Conservation (phyloP, 2,113 vertebrate genomes). For the Eidolon helvum region DNA sequence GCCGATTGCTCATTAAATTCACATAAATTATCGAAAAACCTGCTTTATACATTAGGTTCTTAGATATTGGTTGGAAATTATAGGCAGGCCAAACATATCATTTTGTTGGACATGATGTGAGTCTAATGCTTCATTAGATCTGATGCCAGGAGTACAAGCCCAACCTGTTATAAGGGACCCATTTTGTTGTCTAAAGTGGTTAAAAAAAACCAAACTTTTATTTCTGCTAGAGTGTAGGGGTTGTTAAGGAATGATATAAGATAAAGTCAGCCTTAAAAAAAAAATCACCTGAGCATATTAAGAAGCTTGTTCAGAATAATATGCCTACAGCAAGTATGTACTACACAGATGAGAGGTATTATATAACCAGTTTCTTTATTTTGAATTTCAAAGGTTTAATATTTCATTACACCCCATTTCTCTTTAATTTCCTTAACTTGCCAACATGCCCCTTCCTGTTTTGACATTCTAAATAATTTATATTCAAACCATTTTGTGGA, state of each 20-base stretch:
- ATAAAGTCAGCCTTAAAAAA: background rate
- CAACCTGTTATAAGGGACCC: background rate
- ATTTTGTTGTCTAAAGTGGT: background rate
- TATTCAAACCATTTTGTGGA: constrained; percentile 10
- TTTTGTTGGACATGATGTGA: constrained; percentile 1
- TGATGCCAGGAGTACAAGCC: background rate
- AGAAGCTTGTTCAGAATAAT: background rate
- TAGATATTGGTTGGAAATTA: background rate
- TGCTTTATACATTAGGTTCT: background rate
- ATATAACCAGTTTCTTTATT: background rate
- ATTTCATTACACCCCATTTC: background rate
- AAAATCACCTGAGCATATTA: background rate
- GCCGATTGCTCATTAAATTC: background rate
- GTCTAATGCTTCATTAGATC: background rate
- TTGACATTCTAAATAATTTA: constrained; percentile 37
- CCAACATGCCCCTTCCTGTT: constrained; percentile 19
- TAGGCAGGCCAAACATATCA: background rate
- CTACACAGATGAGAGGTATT: background rate
- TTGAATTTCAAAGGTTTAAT: constrained; percentile 30
- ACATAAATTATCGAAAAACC: background rate
- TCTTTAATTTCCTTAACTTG: constrained; percentile 21
- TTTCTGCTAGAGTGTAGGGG: background rate
- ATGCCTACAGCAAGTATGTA: background rate
- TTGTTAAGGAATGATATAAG: background rate
- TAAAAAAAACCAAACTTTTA: background rate